Evolutionary conservation across 2,888 invertebrate species (phyloP), one percentile per base, ranked within the genome.

Genomic region (Gisinianus flammeolus): DNA sequence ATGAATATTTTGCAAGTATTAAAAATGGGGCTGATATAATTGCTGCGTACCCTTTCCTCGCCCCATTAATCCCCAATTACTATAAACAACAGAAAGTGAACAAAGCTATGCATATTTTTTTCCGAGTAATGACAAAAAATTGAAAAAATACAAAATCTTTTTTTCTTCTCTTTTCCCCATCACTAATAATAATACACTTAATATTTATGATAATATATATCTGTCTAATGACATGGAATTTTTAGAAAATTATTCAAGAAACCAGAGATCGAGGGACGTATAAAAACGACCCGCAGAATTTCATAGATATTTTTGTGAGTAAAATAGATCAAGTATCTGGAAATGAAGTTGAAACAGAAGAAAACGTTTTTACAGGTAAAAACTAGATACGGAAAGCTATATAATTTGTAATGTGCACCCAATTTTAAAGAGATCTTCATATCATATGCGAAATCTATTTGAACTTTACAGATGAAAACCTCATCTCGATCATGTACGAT

Each of bases 401-500:
- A 12, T 35, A 35, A 35, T 35, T 5, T 35, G 6, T 35, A 35
- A 35, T 35, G 12, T 12, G 12, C 35, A 12, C 12, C 6, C 12
- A 12, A 28, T 10, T 69, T 69, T n/a, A n/a, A n/a, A n/a, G n/a
- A n/a, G n/a, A n/a, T n/a, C n/a, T n/a, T n/a, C n/a, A n/a, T n/a
- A n/a, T n/a, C n/a, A n/a, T n/a, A n/a, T n/a, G n/a, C n/a, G n/a
- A n/a, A n/a, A n/a, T n/a, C 12, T 44, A 12, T 35, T 44, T 52
- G 19, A n/a, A 35, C 5, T n/a, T 44, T 44, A 12, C 54, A 77
- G 77, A 77, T 44, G 77, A 77, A 64, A 77, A 71, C 64, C 64
- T 77, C 22, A 70, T 77, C n/a, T 56, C 52, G 2, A 62, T 71
- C 2, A 64, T 77, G 4, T 77, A 77, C 71, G 77, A 77, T 52